These are phyloP conservation scores for Chymomyza caudatula DNA, from an alignment of 2,888 invertebrate genomes.

Conservation along the genomic window DNA sequence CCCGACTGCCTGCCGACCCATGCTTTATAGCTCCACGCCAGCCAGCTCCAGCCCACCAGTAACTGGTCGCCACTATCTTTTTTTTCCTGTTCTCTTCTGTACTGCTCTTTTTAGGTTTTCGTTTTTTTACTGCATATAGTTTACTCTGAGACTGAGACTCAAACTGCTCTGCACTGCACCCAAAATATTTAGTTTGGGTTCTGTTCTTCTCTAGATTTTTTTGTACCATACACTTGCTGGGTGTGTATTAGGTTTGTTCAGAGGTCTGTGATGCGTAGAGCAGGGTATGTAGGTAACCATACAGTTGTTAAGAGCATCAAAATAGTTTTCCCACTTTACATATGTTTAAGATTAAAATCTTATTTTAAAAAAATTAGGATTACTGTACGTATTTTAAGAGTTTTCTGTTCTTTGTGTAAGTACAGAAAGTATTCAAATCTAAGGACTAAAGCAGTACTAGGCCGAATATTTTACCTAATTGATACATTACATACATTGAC, in stretches of 20 bases:
- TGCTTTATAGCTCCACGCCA: constrained; percentile 6
- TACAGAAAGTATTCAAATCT: too few species aligned
- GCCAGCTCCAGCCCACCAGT: constrained; percentile 9
- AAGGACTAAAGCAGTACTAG: too few species aligned
- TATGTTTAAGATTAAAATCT: too few species aligned
- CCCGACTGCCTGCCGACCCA: constrained; percentile 27
- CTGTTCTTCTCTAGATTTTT: neutral
- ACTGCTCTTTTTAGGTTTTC: constrained; percentile 2
- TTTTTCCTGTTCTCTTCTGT: constrained; percentile 12
- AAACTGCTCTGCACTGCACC: neutral
- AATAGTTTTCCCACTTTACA: too few species aligned
- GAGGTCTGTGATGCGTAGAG: neutral
- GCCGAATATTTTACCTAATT: too few species aligned
- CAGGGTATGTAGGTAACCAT: too few species aligned
- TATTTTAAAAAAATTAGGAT: too few species aligned
- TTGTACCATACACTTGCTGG: neutral
- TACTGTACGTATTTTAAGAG: too few species aligned
- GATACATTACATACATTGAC: too few species aligned
- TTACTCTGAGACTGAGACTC: neutral
- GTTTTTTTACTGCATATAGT: constrained; percentile 3
- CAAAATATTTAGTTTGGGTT: neutral
- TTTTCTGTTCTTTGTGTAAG: too few species aligned
- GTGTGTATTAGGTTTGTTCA: neutral
- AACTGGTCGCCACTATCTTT: constrained; percentile 4
- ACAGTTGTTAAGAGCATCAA: too few species aligned